Evolutionary conservation across 2,797 vertebrate genomes (phyloP), one percentile per base, ranked within the genome.

Genomic region (Betta splendens): DNA sequence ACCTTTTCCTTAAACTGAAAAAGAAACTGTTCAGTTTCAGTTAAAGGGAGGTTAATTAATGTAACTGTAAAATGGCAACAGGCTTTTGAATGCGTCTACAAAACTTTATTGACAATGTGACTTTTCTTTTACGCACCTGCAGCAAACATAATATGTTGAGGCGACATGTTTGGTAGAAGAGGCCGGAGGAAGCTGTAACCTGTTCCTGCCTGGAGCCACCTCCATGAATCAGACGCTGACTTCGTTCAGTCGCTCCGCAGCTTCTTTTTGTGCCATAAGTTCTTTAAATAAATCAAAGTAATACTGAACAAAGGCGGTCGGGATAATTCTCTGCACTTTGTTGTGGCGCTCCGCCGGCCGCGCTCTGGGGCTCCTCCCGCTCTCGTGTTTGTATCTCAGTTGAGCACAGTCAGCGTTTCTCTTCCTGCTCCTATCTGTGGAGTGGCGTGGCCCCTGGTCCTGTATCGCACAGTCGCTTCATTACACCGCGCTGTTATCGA

Each of bases 341-440:
- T 72, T 21, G 11, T 54, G 60, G 29, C 25, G 39, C 65, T 59
- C 74, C 51, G 66, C 43, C 68, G 51, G 70, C 64, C 54, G 49
- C 26, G 40, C 69, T 74, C 3, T 20, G 1, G 64, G 69, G 77
- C 44, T 18, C 35, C 58, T 66, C 54, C 59, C 68, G 57, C 61
- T 70, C 74, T 43, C 64, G 82, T 63, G 64, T 62, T 74, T 68
- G 66, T 63, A 58, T 84, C 66, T 69, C 75, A 79, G 71, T 85
- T 75, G 40, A 43, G 72, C 77, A 42, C 50, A 62, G 61, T 86
- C 83, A 79, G 84, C 81, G 32, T 71, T 84, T 59, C 22, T 39
- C 65, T 70, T 64, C 63, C n/a, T 46, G 60, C 72, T 63, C 48
- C 63, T 74, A 75, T 81, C 71, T 64, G 23, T 46, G 59, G 65